These are phyloP conservation scores for Drosophila neocordata DNA, from an alignment of 1,140 invertebrate species.

Conservation along the genomic window DNA sequence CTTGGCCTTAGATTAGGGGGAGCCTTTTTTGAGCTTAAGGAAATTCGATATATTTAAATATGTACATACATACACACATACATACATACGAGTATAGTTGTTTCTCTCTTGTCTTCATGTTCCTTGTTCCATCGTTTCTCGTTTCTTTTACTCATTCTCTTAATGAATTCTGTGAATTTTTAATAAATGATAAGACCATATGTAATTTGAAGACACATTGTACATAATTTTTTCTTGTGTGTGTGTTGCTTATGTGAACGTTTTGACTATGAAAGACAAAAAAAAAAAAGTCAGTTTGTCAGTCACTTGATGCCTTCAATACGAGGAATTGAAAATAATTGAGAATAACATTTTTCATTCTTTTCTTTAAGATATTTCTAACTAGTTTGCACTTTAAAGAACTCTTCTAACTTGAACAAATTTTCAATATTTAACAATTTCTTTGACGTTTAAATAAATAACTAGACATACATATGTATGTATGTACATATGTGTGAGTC, in stretches of 20 bases:
- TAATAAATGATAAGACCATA: constrained; percentile 69
- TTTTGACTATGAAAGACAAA: constrained; percentile 46
- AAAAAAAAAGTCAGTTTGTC: constrained; percentile 31
- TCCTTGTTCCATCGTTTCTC: constrained; percentile 13
- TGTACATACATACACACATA: constrained; percentile 30
- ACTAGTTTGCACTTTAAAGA: too few species aligned
- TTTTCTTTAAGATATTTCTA: too few species aligned
- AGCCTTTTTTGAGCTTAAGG: constrained; percentile 51
- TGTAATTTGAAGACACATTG: constrained; percentile 76
- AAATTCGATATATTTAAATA: constrained; percentile 76
- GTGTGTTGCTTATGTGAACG: constrained; percentile 46
- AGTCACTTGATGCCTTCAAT: constrained; percentile 50
- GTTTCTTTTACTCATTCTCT: constrained; percentile 37
- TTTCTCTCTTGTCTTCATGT: constrained; percentile 24
- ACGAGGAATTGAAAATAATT: constrained; percentile 35
- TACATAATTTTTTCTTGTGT: constrained; percentile 48
- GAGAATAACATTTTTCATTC: neutral
- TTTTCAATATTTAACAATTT: too few species aligned
- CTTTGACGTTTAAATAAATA: too few species aligned
- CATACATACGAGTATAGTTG: constrained; percentile 18
- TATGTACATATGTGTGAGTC: too few species aligned
- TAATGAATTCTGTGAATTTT: constrained; percentile 72
- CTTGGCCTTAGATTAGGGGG: constrained; percentile 21
- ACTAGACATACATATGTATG: too few species aligned
- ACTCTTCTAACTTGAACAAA: too few species aligned